These are phyloP conservation scores for Sinodicranocentrus sp. DNA, from an alignment of 2,888 invertebrate genomes.

Conservation along the genomic window DNA sequence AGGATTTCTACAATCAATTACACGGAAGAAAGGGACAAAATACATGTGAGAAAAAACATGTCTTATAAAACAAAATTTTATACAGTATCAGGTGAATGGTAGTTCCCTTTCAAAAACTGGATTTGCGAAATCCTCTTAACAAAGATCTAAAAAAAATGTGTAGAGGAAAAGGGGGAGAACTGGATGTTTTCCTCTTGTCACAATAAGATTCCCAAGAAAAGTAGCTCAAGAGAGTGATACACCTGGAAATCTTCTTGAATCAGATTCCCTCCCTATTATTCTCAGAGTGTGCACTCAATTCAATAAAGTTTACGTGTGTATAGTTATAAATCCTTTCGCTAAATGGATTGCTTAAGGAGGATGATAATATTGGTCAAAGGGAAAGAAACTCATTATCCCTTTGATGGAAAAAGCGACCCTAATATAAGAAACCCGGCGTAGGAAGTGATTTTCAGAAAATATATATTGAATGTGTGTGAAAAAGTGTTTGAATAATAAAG, in stretches of 20 bases:
- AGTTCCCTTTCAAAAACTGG: slow-evolving; percentile 3
- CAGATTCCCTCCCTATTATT: background rate
- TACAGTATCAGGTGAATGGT: too few relatives aligned
- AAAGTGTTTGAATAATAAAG: background rate
- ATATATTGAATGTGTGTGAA: background rate
- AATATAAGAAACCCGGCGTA: too few relatives aligned
- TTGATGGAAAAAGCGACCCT: background rate
- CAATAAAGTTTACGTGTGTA: background rate
- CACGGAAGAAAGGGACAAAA: slow-evolving; percentile 46
- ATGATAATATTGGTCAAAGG: slow-evolving; percentile 8
- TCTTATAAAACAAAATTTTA: background rate
- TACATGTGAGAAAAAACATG: slow-evolving; percentile 20
- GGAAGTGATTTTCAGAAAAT: too few relatives aligned
- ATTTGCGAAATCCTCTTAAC: slow-evolving; percentile 24
- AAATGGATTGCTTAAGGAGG: slow-evolving; percentile 9
- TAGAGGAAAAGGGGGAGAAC: background rate
- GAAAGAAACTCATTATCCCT: slow-evolving; percentile 20
- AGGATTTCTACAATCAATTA: slow-evolving; percentile 85
- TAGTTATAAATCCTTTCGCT: background rate
- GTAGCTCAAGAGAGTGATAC: too few relatives aligned
- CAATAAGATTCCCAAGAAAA: too few relatives aligned
- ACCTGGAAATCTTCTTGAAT: too few relatives aligned
- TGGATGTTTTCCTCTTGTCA: background rate
- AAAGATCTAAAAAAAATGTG: background rate
- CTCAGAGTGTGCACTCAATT: background rate